Base-by-base conservation (phyloP, 2,797 vertebrate genomes). In the Gephyroberyx darwinii region DNA sequence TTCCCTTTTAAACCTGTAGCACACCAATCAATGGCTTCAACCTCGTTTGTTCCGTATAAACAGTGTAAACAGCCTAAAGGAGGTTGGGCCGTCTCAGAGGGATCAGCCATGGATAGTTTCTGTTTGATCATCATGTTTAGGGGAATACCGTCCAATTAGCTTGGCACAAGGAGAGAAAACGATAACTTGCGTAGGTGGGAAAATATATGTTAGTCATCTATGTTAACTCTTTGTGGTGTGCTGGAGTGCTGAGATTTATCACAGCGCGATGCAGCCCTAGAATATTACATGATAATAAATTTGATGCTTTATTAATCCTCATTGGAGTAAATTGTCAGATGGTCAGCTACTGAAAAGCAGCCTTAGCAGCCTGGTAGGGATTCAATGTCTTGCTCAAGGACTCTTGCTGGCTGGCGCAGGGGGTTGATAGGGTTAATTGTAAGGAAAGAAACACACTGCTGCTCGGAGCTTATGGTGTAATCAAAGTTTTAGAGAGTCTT, bases 101-200 rank as follows among this genome's bases (percentile, higher is more conserved):
- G 45, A 79, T 86, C 62, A 72, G 64, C 53, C 47, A 19, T 54
- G 59, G 55, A 74, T 66, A 55, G 26, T 56, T 63, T 74, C 16
- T 80, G 67, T 85, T 87, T 84, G 84, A 89, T 89, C 82, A 68
- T 78, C 70, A 63, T 65, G 71, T 80, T 83, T 79, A 70, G 5
- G 5, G 51, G 53, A 65, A 81, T 78, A 57, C 39, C 13, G 26
- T 17, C 69, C 78, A 77, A 84, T 87, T 82, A 84, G 75, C 58
- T 4, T 8, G 6, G 43, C 31, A 41, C 47, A 70, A 57, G 22
- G 17, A 53, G 41, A 64, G 26, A 57, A 53, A 12, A 39, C 26
- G 41, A 60, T 63, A 39, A 70, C 4, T 39, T 72, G 53, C 31
- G 31, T 57, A 45, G 31, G 61, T 57, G 33, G 39, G 31, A 9